These are phyloP conservation scores for Amphipoea lucens DNA, from an alignment of 2,888 invertebrate species.

Conservation along the genomic window DNA sequence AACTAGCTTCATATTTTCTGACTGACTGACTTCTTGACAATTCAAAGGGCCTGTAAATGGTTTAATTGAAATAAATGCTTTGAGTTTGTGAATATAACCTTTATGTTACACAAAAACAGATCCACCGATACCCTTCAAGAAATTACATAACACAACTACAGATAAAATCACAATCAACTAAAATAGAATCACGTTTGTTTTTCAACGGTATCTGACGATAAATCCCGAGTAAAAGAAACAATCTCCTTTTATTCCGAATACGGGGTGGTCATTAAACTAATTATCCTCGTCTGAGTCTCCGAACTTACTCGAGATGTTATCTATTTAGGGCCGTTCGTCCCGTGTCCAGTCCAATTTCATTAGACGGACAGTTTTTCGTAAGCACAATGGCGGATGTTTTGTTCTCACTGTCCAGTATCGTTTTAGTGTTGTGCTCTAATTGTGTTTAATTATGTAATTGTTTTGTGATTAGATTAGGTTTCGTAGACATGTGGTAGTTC, in stretches of 20 bases:
- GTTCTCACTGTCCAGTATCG: slow-evolving; percentile 28
- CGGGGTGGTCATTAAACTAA: slow-evolving; percentile 81
- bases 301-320: slow-evolving; percentile 78
- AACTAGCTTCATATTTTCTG: no score
- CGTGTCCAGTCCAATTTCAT: slow-evolving; percentile 81
- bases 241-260: slow-evolving; percentile 69
- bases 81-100: not conserved
- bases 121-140: not conserved
- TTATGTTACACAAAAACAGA: not conserved
- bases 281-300: slow-evolving; percentile 77
- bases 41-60: no score
- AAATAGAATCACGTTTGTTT: slow-evolving; percentile 64
- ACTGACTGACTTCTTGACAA: no score
- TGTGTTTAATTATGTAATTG: slow-evolving; percentile 56
- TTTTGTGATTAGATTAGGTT: slow-evolving; percentile 38
- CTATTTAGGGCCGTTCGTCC: slow-evolving; percentile 73
- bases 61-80: no score
- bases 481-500: not conserved
- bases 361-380: slow-evolving; percentile 76
- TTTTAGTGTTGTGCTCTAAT: slow-evolving; percentile 48
- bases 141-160: slow-evolving; percentile 31
- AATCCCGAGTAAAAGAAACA: slow-evolving; percentile 63
- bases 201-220: slow-evolving; percentile 56
- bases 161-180: slow-evolving; percentile 58
- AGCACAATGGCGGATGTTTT: slow-evolving; percentile 51